Evolutionary conservation across 1,140 invertebrate species (phyloP).

Genomic region (Schlechtendalia chinensis): DNA sequence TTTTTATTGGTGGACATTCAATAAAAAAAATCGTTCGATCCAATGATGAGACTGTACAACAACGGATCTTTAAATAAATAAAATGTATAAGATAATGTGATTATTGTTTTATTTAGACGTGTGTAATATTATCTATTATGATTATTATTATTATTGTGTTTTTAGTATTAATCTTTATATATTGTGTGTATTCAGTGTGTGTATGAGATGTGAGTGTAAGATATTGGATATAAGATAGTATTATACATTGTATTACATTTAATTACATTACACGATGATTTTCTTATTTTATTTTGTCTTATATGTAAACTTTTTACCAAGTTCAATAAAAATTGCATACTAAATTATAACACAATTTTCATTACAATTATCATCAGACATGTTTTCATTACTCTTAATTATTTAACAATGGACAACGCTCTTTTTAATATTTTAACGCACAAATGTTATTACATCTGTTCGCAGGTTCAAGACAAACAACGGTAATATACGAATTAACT

Average conservation of each 20-base stretch:
- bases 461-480: constrained; percentile 45
- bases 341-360: neutral
- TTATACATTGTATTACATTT: neutral
- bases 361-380: too few species aligned
- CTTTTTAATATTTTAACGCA: constrained; percentile 11
- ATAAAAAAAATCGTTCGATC: constrained; percentile 27
- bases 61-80: constrained; percentile 5
- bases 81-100: constrained; percentile 29
- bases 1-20: neutral
- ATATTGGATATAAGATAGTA: neutral
- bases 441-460: constrained; percentile 8
- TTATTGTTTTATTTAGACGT: constrained; percentile 7
- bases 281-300: neutral
- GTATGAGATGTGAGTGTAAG: neutral
- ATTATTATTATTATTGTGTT: constrained; percentile 1
- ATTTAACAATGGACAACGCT: neutral
- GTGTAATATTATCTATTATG: constrained; percentile 2
- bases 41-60: constrained; percentile 40
- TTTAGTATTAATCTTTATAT: constrained; percentile 38
- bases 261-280: neutral
- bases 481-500: constrained; percentile 23
- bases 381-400: neutral
- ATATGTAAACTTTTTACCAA: neutral
- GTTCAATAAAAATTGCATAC: neutral
- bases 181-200: neutral